Evolutionary conservation across 2,797 vertebrate genomes (phyloP), one percentile per base, ranked within the genome.

Genomic region (Pangasius krempfi): DNA sequence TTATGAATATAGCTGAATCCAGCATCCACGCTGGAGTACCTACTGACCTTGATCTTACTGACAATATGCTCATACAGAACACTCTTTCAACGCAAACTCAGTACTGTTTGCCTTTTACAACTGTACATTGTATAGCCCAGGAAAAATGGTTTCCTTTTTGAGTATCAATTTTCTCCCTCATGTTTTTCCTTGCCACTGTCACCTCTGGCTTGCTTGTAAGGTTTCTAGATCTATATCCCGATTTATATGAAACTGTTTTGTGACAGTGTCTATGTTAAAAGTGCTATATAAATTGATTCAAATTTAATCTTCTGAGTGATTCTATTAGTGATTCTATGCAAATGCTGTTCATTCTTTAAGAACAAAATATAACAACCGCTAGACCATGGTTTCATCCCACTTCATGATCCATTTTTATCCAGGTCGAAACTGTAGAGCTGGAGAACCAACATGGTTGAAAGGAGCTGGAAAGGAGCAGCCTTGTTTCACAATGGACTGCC

Each of bases 401-500:
- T 10, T 10, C 47, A 2, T 68, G 47, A 66, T 79, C 56, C 60
- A 33, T 33, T 68, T 84, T 88, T 44, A 85, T 56, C 44, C 82
- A 47, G 33, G 50, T 54, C 4, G 7, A 68, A 37, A 18, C 56
- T 52, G 40, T 1, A 37, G 27, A 85, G n/a, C 50, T 40, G 5
- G 60, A 62, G 79, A 37, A 76, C 50, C 50, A 58, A 80, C 20
- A 5, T 44, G n/a, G 4, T 12, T 6, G 50, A 87, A 56, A 80
- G 78, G 40, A 82, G 50, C 47, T 25, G 30, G 58, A 86, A 73
- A 83, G 54, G 80, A 83, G 58, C 85, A 64, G 58, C 66, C 44
- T 54, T 79, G 47, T 68, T 62, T 82, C 64, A 82, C 54, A 83
- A 76, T 70, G 40, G 68, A 52, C 85, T 87, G 13, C 82, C 44